Percentiles rank a stretch among this genome's conserved stretches.
Evolutionary conservation across 2,113 vertebrate species (phyloP).

Genomic region (Ancistrus triradiatus): DNA sequence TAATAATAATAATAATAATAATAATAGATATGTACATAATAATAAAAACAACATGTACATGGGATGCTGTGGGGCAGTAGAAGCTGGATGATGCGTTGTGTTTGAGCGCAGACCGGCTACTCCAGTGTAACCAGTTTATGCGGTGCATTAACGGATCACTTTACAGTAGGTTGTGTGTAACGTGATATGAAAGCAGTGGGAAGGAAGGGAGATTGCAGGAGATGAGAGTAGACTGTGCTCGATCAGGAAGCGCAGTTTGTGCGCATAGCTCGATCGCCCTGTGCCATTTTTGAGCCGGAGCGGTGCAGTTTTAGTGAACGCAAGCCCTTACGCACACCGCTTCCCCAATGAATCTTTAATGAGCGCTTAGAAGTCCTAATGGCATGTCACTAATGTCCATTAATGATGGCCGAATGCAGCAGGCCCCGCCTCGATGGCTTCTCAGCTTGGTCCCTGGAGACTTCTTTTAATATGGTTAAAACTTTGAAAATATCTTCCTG

Average conservation of each 20-base stretch:
- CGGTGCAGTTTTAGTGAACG: conserved; percentile 48
- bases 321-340: conserved; percentile 65
- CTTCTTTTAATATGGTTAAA: conserved; percentile 87
- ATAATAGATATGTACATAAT: neutral
- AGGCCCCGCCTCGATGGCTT: conserved; percentile 84
- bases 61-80: neutral
- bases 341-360: conserved; percentile 96
- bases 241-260: conserved; percentile 71
- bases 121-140: conserved; percentile 69
- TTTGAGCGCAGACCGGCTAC: conserved; percentile 58
- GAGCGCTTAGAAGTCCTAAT: conserved; percentile 92
- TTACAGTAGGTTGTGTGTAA: conserved; percentile 87
- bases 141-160: conserved; percentile 76
- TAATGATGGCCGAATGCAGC: conserved; percentile 93
- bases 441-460: conserved; percentile 82
- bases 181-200: conserved; percentile 69
- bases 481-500: conserved; percentile 79
- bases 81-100: conserved; percentile 40
- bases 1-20: conserved; percentile 7
- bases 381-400: conserved; percentile 96
- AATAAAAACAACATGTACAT: too few species aligned
- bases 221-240: conserved; percentile 61
- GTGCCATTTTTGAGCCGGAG: conserved; percentile 43
- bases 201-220: neutral
- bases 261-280: conserved; percentile 53